phyloP scores from a whole-genome alignment of 2,888 invertebrate species.

The Latrodectus hesperus region DNA sequence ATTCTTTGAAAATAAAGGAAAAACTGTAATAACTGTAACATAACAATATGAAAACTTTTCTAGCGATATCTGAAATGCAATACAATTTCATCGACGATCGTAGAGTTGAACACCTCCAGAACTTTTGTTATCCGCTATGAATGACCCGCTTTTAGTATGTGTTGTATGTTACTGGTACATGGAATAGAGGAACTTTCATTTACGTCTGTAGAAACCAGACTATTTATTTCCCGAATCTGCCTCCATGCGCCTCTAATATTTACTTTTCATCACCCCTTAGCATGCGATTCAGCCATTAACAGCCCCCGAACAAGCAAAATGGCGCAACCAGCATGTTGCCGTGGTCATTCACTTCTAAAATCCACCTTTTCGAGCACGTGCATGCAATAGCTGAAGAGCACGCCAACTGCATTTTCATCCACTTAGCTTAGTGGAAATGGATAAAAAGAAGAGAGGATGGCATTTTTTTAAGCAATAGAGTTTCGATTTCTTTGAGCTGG shows the following conservation, averaged over 20 bases:
- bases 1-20: no score
- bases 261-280: conserved; percentile 50
- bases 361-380: not conserved
- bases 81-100: no score
- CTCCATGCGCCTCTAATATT: conserved; percentile 44
- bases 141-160: no score
- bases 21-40: no score
- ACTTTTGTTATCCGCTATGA: no score
- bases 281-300: conserved; percentile 58
- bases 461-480: conserved; percentile 17
- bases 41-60: no score
- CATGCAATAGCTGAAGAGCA: conserved; percentile 15
- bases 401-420: conserved; percentile 20
- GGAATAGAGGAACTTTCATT: not conserved
- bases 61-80: no score
- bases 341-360: conserved; percentile 23
- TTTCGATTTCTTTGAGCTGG: conserved; percentile 29
- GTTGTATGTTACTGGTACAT: no score
- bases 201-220: not conserved
- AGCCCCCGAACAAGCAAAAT: conserved; percentile 36
- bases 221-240: conserved; percentile 33
- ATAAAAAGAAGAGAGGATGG: conserved; percentile 10
- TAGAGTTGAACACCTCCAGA: no score
- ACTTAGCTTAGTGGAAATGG: not conserved
- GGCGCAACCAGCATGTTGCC: conserved; percentile 31